A percentile compares a stretch with the other conserved stretches of the same genome.
phyloP scores from a whole-genome alignment of 1,140 invertebrate species.

The Diploscapter pachys region DNA sequence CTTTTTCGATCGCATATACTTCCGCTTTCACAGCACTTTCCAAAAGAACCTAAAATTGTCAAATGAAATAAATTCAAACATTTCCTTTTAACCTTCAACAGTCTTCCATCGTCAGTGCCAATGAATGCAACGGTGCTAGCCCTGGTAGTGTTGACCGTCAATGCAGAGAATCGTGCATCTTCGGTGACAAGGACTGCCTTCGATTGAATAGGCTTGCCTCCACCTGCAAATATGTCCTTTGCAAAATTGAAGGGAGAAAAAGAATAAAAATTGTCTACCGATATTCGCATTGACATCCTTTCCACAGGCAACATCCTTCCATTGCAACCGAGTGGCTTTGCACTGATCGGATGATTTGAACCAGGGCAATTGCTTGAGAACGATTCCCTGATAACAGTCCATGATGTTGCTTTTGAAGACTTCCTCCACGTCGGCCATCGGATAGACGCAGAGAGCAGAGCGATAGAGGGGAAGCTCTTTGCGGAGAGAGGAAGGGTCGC shows the following conservation, averaged over 20 bases:
- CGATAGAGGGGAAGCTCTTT: slow-evolving; percentile 28
- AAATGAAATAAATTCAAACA: slow-evolving; percentile 17
- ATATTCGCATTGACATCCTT: slow-evolving; percentile 53
- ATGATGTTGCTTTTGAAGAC: slow-evolving; percentile 55
- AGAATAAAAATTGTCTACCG: background rate
- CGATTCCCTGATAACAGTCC: slow-evolving; percentile 50
- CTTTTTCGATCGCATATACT: slow-evolving; percentile 26
- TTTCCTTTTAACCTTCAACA: slow-evolving; percentile 43
- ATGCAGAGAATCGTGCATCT: slow-evolving; percentile 44
- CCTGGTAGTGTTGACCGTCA: slow-evolving; percentile 45
- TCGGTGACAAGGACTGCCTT: slow-evolving; percentile 36
- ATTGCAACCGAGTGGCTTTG: slow-evolving; percentile 44
- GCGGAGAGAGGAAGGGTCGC: slow-evolving; percentile 16
- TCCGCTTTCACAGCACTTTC: slow-evolving; percentile 11
- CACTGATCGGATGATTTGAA: slow-evolving; percentile 54
- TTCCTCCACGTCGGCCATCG: slow-evolving; percentile 44
- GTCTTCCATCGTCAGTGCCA: slow-evolving; percentile 47
- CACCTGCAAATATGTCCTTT: slow-evolving; percentile 30
- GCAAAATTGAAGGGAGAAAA: background rate
- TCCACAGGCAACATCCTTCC: slow-evolving; percentile 39
- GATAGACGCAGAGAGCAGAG: slow-evolving; percentile 53
- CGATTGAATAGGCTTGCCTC: slow-evolving; percentile 47
- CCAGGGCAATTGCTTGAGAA: slow-evolving; percentile 49
- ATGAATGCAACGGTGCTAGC: slow-evolving; percentile 55
- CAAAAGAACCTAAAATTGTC: slow-evolving; percentile 19